These are phyloP conservation scores for Bruchidius siliquastri DNA, from an alignment of 2,888 invertebrate genomes.

Conservation along the genomic window DNA sequence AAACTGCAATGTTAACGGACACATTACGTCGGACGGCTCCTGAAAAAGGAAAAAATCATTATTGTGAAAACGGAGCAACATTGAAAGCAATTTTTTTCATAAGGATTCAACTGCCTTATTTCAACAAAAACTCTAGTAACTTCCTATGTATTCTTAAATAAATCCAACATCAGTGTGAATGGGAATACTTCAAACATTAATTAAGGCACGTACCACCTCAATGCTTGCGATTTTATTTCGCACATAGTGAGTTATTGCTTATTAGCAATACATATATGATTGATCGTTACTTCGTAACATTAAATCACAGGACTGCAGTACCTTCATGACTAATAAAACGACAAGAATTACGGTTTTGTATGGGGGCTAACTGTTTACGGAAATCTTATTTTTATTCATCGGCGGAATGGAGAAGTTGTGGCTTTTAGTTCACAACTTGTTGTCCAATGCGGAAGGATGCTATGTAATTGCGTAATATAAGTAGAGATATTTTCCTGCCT, in stretches of 20 bases:
- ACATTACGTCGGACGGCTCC: too few relatives aligned
- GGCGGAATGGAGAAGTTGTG: neutral
- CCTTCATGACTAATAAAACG: neutral
- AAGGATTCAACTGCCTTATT: too few relatives aligned
- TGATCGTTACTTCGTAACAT: neutral
- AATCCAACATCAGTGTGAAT: neutral
- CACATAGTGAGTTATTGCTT: neutral
- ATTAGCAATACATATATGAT: neutral
- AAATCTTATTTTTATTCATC: neutral
- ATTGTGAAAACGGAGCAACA: too few relatives aligned
- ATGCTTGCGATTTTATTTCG: neutral
- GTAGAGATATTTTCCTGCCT: neutral
- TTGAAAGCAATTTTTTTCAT: too few relatives aligned
- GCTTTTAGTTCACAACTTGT: neutral
- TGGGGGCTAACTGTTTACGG: neutral
- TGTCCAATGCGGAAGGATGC: neutral
- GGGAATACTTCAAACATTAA: neutral
- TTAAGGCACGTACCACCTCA: neutral
- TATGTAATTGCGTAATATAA: neutral
- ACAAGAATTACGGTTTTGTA: neutral
- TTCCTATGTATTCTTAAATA: too few relatives aligned
- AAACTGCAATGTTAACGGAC: too few relatives aligned
- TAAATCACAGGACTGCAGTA: neutral
- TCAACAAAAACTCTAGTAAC: too few relatives aligned
- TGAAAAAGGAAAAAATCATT: too few relatives aligned